These are phyloP conservation scores for Clostera curtula DNA, from an alignment of 2,888 invertebrate species.

Conservation along the genomic window DNA sequence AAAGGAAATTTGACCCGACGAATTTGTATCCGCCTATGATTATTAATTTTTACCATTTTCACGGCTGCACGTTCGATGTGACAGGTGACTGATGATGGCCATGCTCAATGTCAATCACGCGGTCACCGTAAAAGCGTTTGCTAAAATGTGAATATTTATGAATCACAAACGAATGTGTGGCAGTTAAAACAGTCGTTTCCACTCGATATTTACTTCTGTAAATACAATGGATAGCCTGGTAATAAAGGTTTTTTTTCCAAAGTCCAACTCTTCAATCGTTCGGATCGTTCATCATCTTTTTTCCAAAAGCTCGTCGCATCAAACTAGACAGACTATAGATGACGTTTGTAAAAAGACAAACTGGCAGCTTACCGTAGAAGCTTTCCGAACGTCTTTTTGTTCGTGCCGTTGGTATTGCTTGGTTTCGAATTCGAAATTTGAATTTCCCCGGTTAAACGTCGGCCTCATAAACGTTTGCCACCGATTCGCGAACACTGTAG, in stretches of 20 bases:
- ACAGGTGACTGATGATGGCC: slow-evolving; percentile 58
- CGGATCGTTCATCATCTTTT: slow-evolving; percentile 64
- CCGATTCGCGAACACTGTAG: slow-evolving; percentile 17
- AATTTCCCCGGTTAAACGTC: slow-evolving; percentile 46
- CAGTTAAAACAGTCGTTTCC: slow-evolving; percentile 46
- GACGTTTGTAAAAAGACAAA: slow-evolving; percentile 60
- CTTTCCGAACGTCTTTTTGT: slow-evolving; percentile 65
- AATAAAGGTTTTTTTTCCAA: slow-evolving; percentile 51
- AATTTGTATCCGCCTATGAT: slow-evolving; percentile 15
- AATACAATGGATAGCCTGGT: slow-evolving; percentile 27
- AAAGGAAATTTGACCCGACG: slow-evolving; percentile 12
- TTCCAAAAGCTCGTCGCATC: slow-evolving; percentile 48
- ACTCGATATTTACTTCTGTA: slow-evolving; percentile 46
- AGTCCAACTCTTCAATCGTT: slow-evolving; percentile 66
- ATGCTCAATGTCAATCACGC: slow-evolving; percentile 62
- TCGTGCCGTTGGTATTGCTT: slow-evolving; percentile 50
- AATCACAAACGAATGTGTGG: slow-evolving; percentile 28
- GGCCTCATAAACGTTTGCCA: slow-evolving; percentile 23
- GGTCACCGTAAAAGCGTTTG: slow-evolving; percentile 56
- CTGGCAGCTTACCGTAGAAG: slow-evolving; percentile 45
- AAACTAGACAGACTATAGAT: slow-evolving; percentile 64
- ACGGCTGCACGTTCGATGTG: slow-evolving; percentile 44
- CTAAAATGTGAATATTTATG: slow-evolving; percentile 66
- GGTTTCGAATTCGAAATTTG: slow-evolving; percentile 41
- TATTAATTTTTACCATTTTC: slow-evolving; percentile 38